Evolutionary conservation across 2,113 vertebrate species (phyloP), one percentile per base, ranked within the genome.

Genomic region (Perca schrenkii): DNA sequence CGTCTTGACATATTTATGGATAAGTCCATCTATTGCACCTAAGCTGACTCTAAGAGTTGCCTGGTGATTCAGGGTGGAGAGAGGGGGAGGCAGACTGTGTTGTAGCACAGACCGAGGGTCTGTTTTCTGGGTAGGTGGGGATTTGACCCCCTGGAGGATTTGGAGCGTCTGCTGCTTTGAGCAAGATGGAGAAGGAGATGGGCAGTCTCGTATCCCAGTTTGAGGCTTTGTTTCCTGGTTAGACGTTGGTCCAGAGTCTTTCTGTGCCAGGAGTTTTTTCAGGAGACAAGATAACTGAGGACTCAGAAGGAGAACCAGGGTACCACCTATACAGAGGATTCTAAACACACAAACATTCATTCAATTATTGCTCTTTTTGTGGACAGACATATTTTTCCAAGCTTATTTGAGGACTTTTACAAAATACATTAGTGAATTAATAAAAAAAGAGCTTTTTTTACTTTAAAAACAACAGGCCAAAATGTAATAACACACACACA

Each of bases 1-100:
- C 50, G 47, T 88, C 90, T 99, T 99, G 69, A 92, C 95, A 77
- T 96, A 99, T 77, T 95, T 97, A 92, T 94, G 91, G 56, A 99
- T 95, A 70, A 98, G 95, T 10, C 97, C 97, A 22, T 96, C 96
- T 1, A 96, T 98, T 47, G 90, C 94, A 0, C 98, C 98, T 54
- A 98, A 95, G 87, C 97, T 96, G 58, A 99, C 94, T 54, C 90
- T 92, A 75, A 96, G 88, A 60, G 92, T 81, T 2, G 89, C 88
- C 43, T 93, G 87, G 4, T 90, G 94, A 66, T 94, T 79, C 84
- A 99, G 85, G 3, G 95, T 96, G 40, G 89, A 80, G 67, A 80
- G 67, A 28, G 70, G 22, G 4, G 52, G 49, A 57, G 46, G 62
- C 13, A 6, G 31, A 13, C 46, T 14, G 8, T 43, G 52, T 2